Conservation (phyloP, 2,888 invertebrate genomes). For the Neoitamus cyanurus region DNA sequence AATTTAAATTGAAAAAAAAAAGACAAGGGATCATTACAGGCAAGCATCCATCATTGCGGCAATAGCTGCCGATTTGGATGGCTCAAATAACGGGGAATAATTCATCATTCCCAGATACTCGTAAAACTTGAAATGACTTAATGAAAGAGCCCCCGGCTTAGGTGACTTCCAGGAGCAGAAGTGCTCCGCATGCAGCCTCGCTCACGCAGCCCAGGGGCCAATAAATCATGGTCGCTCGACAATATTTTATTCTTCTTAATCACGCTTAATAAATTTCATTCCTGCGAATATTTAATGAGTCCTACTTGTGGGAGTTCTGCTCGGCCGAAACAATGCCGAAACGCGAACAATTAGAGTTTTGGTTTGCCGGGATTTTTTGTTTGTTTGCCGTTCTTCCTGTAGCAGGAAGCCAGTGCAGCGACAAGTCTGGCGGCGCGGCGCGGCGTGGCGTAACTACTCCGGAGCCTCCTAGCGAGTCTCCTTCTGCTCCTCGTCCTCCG, state of each 20-base stretch:
- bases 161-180: constrained; percentile 41
- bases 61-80: constrained; percentile 43
- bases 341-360: constrained; percentile 38
- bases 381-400: not conserved
- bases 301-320: constrained; percentile 37
- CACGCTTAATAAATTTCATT: constrained; percentile 55
- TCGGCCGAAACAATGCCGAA: constrained; percentile 21
- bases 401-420: constrained; percentile 3
- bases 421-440: not conserved
- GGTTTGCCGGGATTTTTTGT: constrained; percentile 27
- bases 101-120: constrained; percentile 38
- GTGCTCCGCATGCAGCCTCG: constrained; percentile 29
- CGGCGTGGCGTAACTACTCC: not conserved
- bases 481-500: not conserved
- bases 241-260: constrained; percentile 56
- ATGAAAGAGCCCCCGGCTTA: constrained; percentile 45
- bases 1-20: constrained; percentile 17
- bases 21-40: constrained; percentile 10
- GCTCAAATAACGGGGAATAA: constrained; percentile 22
- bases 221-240: constrained; percentile 55
- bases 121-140: constrained; percentile 43
- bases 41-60: constrained; percentile 27
- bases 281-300: constrained; percentile 48
- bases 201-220: constrained; percentile 52
- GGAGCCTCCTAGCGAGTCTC: not conserved